phyloP scores from a whole-genome alignment of 2,113 vertebrate genomes.

The Anoura caudifer region DNA sequence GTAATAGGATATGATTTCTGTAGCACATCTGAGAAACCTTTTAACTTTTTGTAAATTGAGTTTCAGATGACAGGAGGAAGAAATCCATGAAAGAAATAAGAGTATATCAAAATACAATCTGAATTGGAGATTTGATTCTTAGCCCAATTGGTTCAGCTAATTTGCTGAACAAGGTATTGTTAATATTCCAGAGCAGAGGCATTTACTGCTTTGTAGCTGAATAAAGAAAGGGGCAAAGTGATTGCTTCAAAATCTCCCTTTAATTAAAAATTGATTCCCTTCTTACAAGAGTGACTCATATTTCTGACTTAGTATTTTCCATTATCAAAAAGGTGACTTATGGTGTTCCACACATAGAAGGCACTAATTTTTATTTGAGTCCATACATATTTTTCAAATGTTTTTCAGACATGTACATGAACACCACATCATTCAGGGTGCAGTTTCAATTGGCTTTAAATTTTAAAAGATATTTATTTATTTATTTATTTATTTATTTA shows the following conservation, averaged over 20 bases:
- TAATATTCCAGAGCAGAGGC: neutral
- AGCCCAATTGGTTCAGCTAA: neutral
- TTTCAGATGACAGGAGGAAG: neutral
- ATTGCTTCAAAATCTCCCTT: slow-evolving; percentile 4
- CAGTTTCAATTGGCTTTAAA: neutral
- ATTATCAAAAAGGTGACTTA: neutral
- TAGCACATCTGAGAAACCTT: neutral
- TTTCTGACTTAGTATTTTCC: slow-evolving; percentile 21
- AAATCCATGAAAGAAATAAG: neutral
- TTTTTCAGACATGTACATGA: neutral
- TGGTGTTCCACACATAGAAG: neutral
- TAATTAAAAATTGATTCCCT: slow-evolving; percentile 25
- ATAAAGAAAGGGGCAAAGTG: neutral
- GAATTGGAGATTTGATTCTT: neutral
- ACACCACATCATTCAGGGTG: neutral
- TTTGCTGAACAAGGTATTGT: neutral
- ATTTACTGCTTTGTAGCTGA: neutral
- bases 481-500: too few species aligned
- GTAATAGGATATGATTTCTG: neutral
- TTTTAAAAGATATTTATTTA: neutral
- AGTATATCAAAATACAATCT: neutral
- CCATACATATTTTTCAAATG: slow-evolving; percentile 13
- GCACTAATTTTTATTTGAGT: slow-evolving; percentile 13
- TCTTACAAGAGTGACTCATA: neutral
- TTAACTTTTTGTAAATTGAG: neutral